A percentile compares a stretch with the other conserved stretches of the same genome.
Conservation (phyloP, 2,113 vertebrate genomes). For the Echinops telfairi region DNA sequence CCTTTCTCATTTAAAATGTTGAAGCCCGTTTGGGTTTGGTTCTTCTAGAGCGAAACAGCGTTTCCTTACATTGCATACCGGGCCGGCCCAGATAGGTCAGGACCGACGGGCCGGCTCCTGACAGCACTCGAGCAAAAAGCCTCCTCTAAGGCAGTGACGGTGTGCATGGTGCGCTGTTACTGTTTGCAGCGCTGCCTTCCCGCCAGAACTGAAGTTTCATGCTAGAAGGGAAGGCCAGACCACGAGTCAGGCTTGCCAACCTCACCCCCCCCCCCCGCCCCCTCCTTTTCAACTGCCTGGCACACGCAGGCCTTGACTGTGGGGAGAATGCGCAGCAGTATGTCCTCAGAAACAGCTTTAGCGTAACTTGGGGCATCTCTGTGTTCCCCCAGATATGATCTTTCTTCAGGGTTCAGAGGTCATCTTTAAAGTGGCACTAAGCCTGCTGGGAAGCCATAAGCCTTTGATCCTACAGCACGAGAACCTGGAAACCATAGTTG, state of each 20-base stretch:
- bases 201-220: conserved; percentile 31
- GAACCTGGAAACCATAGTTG: conserved; percentile 96
- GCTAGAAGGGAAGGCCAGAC: conserved; percentile 40
- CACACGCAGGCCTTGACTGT: neutral
- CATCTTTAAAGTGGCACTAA: conserved; percentile 97
- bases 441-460: conserved; percentile 96
- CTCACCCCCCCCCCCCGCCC: neutral
- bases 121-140: neutral
- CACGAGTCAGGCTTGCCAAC: neutral
- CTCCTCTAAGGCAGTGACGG: neutral
- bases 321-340: neutral
- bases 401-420: conserved; percentile 96
- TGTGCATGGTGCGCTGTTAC: neutral
- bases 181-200: conserved; percentile 23
- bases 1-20: conserved; percentile 47
- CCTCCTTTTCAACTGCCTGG: neutral
- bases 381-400: conserved; percentile 92
- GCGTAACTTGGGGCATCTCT: conserved; percentile 64
- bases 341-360: conserved; percentile 52
- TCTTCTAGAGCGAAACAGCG: conserved; percentile 9
- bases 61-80: too few species aligned
- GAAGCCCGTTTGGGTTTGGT: conserved; percentile 43
- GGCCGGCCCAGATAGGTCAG: too few species aligned
- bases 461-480: conserved; percentile 97
- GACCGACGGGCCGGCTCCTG: too few species aligned